phyloP scores from a whole-genome alignment of 2,797 vertebrate species.

The Micropoecilia bifurca region DNA sequence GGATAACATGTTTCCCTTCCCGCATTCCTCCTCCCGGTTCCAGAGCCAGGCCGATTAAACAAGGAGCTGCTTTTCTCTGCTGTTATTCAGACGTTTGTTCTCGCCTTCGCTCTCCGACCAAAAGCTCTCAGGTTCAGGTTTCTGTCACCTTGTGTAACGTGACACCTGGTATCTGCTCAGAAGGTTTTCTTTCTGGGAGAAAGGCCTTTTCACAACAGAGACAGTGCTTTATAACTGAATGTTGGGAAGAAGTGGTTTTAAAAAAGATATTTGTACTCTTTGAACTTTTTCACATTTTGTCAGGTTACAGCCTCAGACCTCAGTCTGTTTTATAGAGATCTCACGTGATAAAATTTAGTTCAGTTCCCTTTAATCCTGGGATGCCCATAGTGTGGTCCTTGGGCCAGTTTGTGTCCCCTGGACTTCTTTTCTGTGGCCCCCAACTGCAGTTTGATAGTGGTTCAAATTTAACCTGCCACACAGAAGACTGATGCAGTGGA shows the following conservation, averaged over 20 bases:
- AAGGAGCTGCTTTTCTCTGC: conserved; percentile 61
- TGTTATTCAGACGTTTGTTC: conserved; percentile 55
- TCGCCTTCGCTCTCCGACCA: conserved; percentile 39
- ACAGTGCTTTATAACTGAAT: conserved; percentile 6
- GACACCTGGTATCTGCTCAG: conserved; percentile 37
- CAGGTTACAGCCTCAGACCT: background rate
- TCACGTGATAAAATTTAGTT: background rate
- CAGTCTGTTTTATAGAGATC: background rate
- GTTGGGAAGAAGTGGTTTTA: background rate
- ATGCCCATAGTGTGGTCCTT: too few relatives aligned
- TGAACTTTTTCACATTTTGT: background rate
- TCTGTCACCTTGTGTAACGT: conserved; percentile 60
- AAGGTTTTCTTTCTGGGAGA: conserved; percentile 17
- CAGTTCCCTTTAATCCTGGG: too few relatives aligned
- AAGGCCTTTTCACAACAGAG: conserved; percentile 12
- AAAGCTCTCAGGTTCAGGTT: conserved; percentile 57
- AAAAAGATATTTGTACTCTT: background rate
- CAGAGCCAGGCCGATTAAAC: conserved; percentile 64
- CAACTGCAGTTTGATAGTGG: too few relatives aligned
- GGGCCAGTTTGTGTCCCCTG: too few relatives aligned
- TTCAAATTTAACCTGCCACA: too few relatives aligned
- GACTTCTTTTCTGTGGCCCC: too few relatives aligned
- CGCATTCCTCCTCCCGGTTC: conserved; percentile 67
- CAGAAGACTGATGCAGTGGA: too few relatives aligned
- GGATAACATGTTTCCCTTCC: conserved; percentile 58